Evolutionary conservation across 1,140 invertebrate species (phyloP), one percentile per base, ranked within the genome.

Genomic region (Drosophila ogumai): DNA sequence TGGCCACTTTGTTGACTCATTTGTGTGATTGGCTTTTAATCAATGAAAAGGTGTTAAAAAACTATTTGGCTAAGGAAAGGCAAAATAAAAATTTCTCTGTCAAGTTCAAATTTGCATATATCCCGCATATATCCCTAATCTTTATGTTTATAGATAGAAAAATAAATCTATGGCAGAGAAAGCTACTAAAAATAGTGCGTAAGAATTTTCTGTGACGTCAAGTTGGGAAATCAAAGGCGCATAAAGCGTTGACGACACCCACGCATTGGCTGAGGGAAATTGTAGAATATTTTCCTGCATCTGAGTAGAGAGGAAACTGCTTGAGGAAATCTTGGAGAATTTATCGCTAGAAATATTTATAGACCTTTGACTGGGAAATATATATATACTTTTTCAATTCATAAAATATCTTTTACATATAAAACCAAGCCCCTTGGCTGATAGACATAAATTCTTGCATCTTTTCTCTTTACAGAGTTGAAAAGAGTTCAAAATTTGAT

Each of bases 181-280:
- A 38, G 43, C 52, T 34, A n/a, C 47, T 56, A 58, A 66, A 81
- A 63, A 73, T 68, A 82, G 15, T 61, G 54, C 56, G 55, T 40
- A 64, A 47, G 49, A 55, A 41, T 69, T 50, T 71, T 71, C n/a
- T 54, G 49, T 85, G 81, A 84, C 76, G 76, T 80, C 49, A 74
- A 67, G 66, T 79, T 60, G 34, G 59, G 22, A 47, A 58, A 46
- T 71, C 36, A 71, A 67, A 68, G 54, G 52, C 57, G 49, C 36
- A 72, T 72, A 63, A 56, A 71, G 40, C 28, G 47, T 46, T 50
- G 40, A 17, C 64, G 47, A 68, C 65, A 55, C 77, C 81, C 66
- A 85, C 81, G 50, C 66, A 25, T 43, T 64, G 38, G 9, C 25
- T 75, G 17, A 25, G 28, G 55, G 58, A 68, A 63, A 60, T 71